phyloP scores from a whole-genome alignment of 2,113 vertebrate species.

The Crotalus helleri region DNA sequence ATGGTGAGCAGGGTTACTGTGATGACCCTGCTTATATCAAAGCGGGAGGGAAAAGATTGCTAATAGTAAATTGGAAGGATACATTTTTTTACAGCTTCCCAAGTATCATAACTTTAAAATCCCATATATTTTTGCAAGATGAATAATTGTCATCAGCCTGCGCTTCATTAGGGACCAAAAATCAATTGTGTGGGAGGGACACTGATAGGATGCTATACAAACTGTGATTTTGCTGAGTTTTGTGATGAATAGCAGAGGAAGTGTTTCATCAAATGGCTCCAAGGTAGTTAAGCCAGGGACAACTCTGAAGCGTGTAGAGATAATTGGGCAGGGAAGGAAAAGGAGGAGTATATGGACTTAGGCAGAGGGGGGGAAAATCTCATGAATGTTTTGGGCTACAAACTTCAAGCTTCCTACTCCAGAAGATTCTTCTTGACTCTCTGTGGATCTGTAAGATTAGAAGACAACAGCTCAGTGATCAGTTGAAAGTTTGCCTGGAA shows the following conservation, averaged over 20 bases:
- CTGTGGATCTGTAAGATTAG: constrained; percentile 5
- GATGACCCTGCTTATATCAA: constrained; percentile 61
- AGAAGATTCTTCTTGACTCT: constrained; percentile 10
- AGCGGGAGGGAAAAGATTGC: constrained; percentile 37
- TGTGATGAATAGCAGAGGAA: constrained; percentile 73
- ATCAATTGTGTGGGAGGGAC: constrained; percentile 77
- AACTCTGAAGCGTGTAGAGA: constrained; percentile 58
- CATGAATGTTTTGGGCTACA: constrained; percentile 23
- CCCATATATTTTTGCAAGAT: constrained; percentile 64
- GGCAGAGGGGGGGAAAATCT: constrained; percentile 15
- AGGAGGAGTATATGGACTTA: constrained; percentile 59
- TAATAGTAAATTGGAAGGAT: constrained; percentile 65
- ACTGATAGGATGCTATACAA: constrained; percentile 69
- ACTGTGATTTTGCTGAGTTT: constrained; percentile 68
- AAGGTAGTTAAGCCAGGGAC: constrained; percentile 74
- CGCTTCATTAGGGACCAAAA: constrained; percentile 79
- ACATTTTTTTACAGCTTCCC: constrained; percentile 59
- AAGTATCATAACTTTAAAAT: constrained; percentile 62
- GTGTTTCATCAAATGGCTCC: constrained; percentile 72
- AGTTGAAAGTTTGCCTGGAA: constrained; percentile 61
- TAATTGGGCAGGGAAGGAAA: constrained; percentile 73
- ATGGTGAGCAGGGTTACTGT: constrained; percentile 43
- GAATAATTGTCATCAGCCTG: constrained; percentile 73
- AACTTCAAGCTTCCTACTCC: background rate
- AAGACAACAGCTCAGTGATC: constrained; percentile 30